Evolutionary conservation across 2,113 vertebrate species (phyloP).

Genomic region (Cercopithecus mona): DNA sequence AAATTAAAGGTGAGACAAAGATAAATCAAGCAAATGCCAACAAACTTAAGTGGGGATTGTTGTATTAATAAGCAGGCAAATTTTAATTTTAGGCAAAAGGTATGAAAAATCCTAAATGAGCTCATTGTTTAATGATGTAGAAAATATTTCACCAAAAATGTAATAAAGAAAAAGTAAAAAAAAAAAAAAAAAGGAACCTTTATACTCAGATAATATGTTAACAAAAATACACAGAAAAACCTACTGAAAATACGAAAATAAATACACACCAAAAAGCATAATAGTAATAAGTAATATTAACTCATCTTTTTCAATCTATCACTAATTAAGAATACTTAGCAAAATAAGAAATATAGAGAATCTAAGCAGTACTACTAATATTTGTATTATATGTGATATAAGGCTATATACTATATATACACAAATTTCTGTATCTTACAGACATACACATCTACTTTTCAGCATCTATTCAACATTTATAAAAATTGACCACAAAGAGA

Average conservation of each 20-base stretch:
- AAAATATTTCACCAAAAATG: not conserved
- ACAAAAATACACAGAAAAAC: not conserved
- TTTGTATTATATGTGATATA: not conserved
- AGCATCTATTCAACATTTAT: not conserved
- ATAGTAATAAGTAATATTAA: not conserved
- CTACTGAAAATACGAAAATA: not conserved
- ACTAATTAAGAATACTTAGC: not conserved
- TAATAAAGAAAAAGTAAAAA: too few species aligned
- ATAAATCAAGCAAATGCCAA: not conserved
- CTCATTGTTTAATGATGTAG: not conserved
- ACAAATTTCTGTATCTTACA: not conserved
- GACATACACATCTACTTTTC: not conserved
- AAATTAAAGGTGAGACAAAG: not conserved
- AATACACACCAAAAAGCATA: not conserved
- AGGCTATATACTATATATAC: not conserved
- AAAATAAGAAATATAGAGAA: not conserved
- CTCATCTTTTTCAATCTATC: not conserved
- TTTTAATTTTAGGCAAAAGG: not conserved
- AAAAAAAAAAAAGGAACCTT: not conserved
- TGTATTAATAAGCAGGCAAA: not conserved
- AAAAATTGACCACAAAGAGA: not conserved
- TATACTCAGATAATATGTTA: not conserved
- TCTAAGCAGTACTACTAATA: not conserved
- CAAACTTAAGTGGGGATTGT: not conserved
- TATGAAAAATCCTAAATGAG: not conserved